Evolutionary conservation across 2,797 vertebrate genomes (phyloP), one percentile per base, ranked within the genome.

Genomic region (Malurus leucopterus): DNA sequence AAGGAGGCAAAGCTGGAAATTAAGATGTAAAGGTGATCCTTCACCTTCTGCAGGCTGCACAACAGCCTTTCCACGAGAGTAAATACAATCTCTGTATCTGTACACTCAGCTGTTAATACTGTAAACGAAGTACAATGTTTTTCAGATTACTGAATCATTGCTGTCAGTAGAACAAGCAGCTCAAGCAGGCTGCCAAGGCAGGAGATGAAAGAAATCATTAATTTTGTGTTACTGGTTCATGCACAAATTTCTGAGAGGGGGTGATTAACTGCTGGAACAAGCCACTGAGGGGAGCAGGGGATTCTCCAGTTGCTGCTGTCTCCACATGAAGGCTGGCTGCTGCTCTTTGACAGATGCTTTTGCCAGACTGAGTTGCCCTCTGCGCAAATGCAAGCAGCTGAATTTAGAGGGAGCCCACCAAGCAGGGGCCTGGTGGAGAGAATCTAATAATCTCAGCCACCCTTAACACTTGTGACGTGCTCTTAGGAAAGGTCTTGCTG

Each of bases 131-230:
- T 54, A 79, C 77, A 63, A 15, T 54, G 80, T 68, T 86, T 93
- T 82, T 84, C 77, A 76, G 74, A 70, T 79, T 82, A 78, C 46
- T 86, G 81, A 84, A 90, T 88, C 86, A 40, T 63, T 84, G 38
- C 86, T 89, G 53, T 84, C 84, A 40, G 86, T 67, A 63, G 71
- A 74, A 88, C 64, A 76, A 86, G 88, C 74, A 81, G 77, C 83
- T 55, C 80, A 32, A 91, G 57, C 61, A 30, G 50, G 38, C 84
- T 91, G 85, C 80, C 89, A 84, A 78, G 68, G 71, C 65, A 73
- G 70, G 34, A 91, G 88, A 84, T 57, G 88, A 92, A 69, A 51
- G 43, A 91, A 91, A 88, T 81, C 24, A 58, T 88, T 79, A 79
- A 79, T 82, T 91, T 84, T 54, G 40, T 1, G 10, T 86, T 88